Base-by-base conservation (phyloP, 1,140 invertebrate species). In the Camponotus floridanus region DNA sequence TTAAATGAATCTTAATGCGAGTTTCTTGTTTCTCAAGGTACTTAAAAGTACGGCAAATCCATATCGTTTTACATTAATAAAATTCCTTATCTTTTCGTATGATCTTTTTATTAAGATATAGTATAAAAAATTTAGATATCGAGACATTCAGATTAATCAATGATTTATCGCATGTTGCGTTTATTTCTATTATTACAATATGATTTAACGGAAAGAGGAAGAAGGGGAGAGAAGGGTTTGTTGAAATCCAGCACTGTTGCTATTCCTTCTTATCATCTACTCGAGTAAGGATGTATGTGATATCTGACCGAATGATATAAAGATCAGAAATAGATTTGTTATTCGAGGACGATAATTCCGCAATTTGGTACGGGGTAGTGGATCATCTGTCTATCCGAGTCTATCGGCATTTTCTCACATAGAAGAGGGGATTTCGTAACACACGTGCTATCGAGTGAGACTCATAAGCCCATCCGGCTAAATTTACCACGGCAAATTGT, bases 331-430 rank as follows among this genome's bases (percentile, higher is more conserved):
- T 45, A 59, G 31, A 11, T 21, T 78, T 18, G 18, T 45, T 61
- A 11, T 21, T 39, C 55, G 39, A 67, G 18, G n/a, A 11, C 55
- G 51, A 73, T 73, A 83, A 61, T 55, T 83, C 39, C 18, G 68
- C 55, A 67, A 73, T 62, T 83, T 36, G 79, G 73, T 81, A 73
- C 67, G 39, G 55, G 26, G 11, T 73, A 73, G 73, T 73, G 67
- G 31, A 61, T 83, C 73, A 73, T 61, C 55, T 57, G 39, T 36
- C 55, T 67, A 73, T 61, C 45, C 1, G 15, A 15, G 39, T 36
- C 55, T 67, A 73, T 61, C 45, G 15, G 15, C 48, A n/a, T 42
- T 64, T 51, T 76, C 57, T 42, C 26, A 26, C 39, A 39, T 26
- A 11, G 39, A 45, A 31, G 51, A 33, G 42, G 21, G 42, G 39